Evolutionary conservation across 2,113 vertebrate genomes (phyloP).

Genomic region (Oreotragus oreotragus): DNA sequence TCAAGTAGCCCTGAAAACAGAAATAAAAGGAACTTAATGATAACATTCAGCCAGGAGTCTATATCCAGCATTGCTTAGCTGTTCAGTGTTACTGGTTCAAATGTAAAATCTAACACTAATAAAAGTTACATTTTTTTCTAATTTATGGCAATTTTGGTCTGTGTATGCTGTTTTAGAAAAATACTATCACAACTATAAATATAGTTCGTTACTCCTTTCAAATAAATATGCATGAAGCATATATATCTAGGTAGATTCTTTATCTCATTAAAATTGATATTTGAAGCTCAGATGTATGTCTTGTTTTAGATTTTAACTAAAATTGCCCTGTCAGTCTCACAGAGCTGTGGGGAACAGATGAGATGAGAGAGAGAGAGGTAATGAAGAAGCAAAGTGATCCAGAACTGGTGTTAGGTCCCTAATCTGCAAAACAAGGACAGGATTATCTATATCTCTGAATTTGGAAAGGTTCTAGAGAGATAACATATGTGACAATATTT

Average conservation of each 20-base stretch:
- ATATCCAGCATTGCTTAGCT: neutral
- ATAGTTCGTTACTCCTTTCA: neutral
- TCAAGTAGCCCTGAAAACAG: slow-evolving; percentile 70
- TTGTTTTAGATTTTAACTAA: slow-evolving; percentile 36
- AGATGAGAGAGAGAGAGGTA: neutral
- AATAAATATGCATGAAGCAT: neutral
- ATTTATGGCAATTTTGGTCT: neutral
- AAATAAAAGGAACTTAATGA: slow-evolving; percentile 54
- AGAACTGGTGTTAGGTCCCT: neutral
- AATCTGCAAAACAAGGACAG: neutral
- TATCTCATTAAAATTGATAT: slow-evolving; percentile 23
- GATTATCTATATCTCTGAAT: neutral
- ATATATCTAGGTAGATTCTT: neutral
- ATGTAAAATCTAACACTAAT: slow-evolving; percentile 46
- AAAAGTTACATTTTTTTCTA: neutral
- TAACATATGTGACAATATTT: neutral
- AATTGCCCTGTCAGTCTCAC: neutral
- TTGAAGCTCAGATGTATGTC: slow-evolving; percentile 3
- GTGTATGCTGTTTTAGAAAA: neutral
- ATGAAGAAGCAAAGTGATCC: neutral
- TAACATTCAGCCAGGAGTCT: slow-evolving; percentile 14
- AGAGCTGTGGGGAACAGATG: neutral
- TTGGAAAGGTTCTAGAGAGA: neutral
- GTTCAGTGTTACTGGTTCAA: neutral
- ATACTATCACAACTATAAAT: neutral